These are phyloP conservation scores for Montipora capitata DNA, from an alignment of 92 coral and sea anemone species.

Conservation along the genomic window DNA sequence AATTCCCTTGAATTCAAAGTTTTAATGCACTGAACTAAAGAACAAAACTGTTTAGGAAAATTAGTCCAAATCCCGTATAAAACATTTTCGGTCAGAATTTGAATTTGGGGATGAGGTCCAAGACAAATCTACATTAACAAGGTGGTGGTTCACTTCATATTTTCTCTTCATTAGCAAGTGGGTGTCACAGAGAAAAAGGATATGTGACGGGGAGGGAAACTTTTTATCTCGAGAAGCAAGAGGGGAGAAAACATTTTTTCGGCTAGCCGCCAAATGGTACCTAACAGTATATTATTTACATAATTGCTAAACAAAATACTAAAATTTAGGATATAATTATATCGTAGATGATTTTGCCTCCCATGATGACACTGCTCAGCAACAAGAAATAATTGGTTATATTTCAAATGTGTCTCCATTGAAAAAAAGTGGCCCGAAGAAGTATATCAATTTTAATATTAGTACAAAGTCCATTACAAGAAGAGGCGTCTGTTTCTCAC, in stretches of 20 bases:
- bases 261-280: constrained; percentile 19
- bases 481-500: constrained; percentile 61
- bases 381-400: constrained; percentile 53
- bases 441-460: constrained; percentile 63
- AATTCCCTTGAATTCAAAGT: no score
- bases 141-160: constrained; percentile 25
- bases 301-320: constrained; percentile 52
- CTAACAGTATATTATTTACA: constrained; percentile 52
- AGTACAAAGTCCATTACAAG: constrained; percentile 37
- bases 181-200: constrained; percentile 33
- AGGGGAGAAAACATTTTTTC: constrained; percentile 24
- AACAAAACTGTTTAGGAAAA: not conserved
- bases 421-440: constrained; percentile 50
- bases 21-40: not conserved
- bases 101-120: constrained; percentile 36
- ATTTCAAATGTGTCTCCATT: constrained; percentile 66
- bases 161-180: constrained; percentile 29
- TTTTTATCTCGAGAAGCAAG: constrained; percentile 36
- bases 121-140: constrained; percentile 32
- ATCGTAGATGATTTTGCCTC: constrained; percentile 34
- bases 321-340: constrained; percentile 36
- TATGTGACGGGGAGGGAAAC: constrained; percentile 22
- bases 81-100: not conserved
- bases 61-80: not conserved
- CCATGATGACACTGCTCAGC: constrained; percentile 28